A percentile compares a stretch with the other conserved stretches of the same genome.
These are phyloP conservation scores for Corydoras sp. DNA, from an alignment of 2,113 vertebrate genomes.

Conservation along the genomic window DNA sequence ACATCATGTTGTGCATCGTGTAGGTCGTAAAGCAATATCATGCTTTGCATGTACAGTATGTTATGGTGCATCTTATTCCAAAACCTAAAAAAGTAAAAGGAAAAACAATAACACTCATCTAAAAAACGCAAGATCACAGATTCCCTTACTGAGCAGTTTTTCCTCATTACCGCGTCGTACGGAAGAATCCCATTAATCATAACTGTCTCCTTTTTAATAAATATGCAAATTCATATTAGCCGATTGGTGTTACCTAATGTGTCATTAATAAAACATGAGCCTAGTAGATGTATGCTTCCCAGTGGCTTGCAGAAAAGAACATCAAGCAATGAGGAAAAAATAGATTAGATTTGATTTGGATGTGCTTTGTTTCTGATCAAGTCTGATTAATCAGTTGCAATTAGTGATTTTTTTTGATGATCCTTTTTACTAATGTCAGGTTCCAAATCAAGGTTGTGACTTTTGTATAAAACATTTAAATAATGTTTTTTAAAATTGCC, in stretches of 20 bases:
- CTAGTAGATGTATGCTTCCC: slow-evolving; percentile 46
- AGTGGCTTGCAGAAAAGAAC: slow-evolving; percentile 49
- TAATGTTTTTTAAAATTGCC: no score
- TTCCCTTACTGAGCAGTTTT: slow-evolving; percentile 37
- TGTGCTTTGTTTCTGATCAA: neutral
- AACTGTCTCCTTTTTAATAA: slow-evolving; percentile 72
- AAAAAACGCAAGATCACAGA: slow-evolving; percentile 35
- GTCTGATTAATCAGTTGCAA: no score
- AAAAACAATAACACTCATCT: neutral
- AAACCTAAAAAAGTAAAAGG: neutral
- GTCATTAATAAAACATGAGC: slow-evolving; percentile 70
- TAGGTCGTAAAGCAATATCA: neutral
- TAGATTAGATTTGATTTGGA: slow-evolving; percentile 12
- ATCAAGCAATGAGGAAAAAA: slow-evolving; percentile 25
- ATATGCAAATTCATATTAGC: slow-evolving; percentile 70
- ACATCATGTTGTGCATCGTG: neutral
- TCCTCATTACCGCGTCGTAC: slow-evolving; percentile 56
- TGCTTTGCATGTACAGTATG: neutral
- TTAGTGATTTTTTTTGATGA: no score
- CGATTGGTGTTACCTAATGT: slow-evolving; percentile 69
- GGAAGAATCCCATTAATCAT: slow-evolving; percentile 69
- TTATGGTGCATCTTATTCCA: neutral
- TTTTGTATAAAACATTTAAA: no score
- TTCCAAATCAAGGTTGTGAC: no score
- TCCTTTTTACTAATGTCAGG: no score